Conservation (phyloP, 2,113 vertebrate genomes). For the Apodemus sylvaticus region DNA sequence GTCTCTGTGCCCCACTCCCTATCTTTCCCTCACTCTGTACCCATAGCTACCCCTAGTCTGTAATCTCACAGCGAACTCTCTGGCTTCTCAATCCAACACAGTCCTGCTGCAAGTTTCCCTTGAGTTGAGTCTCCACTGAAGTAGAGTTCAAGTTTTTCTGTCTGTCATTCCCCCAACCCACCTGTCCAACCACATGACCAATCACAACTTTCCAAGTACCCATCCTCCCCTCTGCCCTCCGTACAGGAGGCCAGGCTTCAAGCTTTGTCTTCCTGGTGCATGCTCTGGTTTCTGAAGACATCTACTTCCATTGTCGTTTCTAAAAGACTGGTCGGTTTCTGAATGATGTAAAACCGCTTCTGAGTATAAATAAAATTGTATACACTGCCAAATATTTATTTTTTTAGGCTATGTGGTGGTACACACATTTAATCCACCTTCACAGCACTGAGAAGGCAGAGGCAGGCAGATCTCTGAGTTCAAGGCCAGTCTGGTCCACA, state of each 20-base stretch:
- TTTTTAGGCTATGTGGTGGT: neutral
- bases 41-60: neutral
- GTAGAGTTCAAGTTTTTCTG: no score
- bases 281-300: conserved; percentile 43
- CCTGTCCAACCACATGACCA: neutral
- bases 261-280: accelerated
- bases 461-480: neutral
- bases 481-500: neutral
- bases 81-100: neutral
- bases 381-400: neutral
- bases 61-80: neutral
- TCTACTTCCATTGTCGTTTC: neutral
- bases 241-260: neutral
- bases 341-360: conserved; percentile 14
- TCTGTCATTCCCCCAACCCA: neutral
- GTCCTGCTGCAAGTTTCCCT: neutral
- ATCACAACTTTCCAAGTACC: neutral
- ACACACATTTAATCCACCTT: neutral
- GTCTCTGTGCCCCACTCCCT: neutral
- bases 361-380: neutral
- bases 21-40: neutral
- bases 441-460: neutral
- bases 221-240: neutral
- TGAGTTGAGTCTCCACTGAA: neutral
- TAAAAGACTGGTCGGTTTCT: neutral